A percentile compares a stretch with the other conserved stretches of the same genome.
These are phyloP conservation scores for Frankliniella intonsa DNA, from an alignment of 2,888 invertebrate species.

Conservation along the genomic window DNA sequence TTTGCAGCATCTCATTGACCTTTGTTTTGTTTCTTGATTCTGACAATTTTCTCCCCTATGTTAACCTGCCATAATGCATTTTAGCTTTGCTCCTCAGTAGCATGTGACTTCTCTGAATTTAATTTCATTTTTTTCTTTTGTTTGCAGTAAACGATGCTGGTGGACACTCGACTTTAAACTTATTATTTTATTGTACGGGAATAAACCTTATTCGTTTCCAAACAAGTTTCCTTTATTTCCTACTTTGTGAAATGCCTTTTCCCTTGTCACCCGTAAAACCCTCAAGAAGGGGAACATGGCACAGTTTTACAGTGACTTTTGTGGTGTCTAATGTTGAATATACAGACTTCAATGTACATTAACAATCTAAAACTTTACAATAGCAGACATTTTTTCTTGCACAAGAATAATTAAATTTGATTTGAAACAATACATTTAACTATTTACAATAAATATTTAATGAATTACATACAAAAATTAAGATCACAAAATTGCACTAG, in stretches of 20 bases:
- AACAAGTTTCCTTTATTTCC: neutral
- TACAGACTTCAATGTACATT: no score
- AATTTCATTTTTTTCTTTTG: neutral
- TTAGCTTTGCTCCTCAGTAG: no score
- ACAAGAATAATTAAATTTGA: neutral
- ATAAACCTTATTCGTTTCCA: neutral
- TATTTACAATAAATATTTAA: neutral
- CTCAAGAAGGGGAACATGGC: no score
- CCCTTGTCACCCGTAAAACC: no score
- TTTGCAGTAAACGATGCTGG: constrained; percentile 22
- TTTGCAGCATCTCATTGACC: no score
- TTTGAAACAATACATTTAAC: neutral
- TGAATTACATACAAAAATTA: neutral
- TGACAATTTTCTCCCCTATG: no score
- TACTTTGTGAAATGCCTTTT: neutral
- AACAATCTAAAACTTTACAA: no score
- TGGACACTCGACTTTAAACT: constrained; percentile 9
- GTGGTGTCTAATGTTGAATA: no score
- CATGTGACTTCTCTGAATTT: no score
- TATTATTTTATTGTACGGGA: neutral
- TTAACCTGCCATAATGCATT: no score
- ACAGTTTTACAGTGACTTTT: no score
- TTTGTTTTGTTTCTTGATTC: no score
- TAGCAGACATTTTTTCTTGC: neutral
- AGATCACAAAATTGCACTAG: neutral